Evolutionary conservation across 1,140 invertebrate genomes (phyloP), one percentile per base, ranked within the genome.

Genomic region (Tigriopus japonicus): DNA sequence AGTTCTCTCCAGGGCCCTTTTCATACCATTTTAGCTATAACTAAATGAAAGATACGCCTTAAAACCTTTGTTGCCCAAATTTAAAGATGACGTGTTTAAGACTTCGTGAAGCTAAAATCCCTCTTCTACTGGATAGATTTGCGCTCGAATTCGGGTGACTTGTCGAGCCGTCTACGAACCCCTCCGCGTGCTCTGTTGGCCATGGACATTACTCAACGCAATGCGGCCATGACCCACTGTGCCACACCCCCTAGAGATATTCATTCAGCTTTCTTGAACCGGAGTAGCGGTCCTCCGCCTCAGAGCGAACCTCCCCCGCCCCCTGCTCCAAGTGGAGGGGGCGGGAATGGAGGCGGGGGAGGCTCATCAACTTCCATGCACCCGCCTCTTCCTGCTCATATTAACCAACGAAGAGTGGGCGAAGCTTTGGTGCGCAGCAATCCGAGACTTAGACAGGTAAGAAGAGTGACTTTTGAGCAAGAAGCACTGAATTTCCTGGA

Each of bases 361-460:
- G 21, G 45, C 3, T 12, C 45, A 5, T 21, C 40, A 5, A 7
- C 17, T 42, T 41, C 56, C 12, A 23, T 58, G 23, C 56, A 51
- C 21, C 56, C 56, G 14, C 56, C 56, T 10, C 13, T 58, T 23
- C 13, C 40, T 13, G 7, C 56, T 23, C 21, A 40, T 14, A 41
- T 58, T 15, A 2, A 17, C 12, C 56, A 58, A 41, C 13, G 56
- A 6, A 23, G 56, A 15, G 52, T 54, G n/a, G 52, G n/a, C n/a
- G 56, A 58, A 23, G 56, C 56, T 58, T 17, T 58, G 23, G 56
- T 58, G 15, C 13, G 40, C 1, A 58, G 24, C n/a, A 58, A 58
- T 42, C 23, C 56, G 7, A 58, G 40, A n/a, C 56, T 58, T 5
- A 35, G 28, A 35, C 28, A 35, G 28, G 28, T 35, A 35, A 35